Evolutionary conservation across 2,888 invertebrate species (phyloP), one percentile per base, ranked within the genome.

Genomic region (Eremobia ochroleuca): DNA sequence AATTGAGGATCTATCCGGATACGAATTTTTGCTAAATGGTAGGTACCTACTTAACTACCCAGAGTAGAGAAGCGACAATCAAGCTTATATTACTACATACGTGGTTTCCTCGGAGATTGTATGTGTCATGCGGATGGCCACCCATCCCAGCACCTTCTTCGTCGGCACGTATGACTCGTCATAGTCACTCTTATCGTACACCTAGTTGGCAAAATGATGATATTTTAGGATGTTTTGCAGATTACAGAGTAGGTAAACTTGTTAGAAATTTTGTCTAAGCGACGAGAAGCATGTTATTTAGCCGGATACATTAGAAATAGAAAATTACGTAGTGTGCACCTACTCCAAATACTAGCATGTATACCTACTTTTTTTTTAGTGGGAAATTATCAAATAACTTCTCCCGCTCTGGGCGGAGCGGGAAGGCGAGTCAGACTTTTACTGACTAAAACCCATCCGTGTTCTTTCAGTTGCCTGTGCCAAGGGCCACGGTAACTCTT

Each of bases 101-200:
- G 88, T 85, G 62, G 75, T 81, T 46, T 65, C 21, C 25, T 83
- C 76, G 6, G 89, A 75, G 34, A 90, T 88, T 8, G 74, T 79
- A 43, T 85, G 83, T 1, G 87, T 86, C 76, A 92, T 85, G 8
- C 88, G 86, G 11, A 92, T 82, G 25, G 88, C 85, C 6, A 86
- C 79, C 66, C 84, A 78, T 49, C 79, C 80, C 5, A 91, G 77
- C 5, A 91, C 79, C 15, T 77, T 82, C 76, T 80, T 87, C 2
- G 87, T 74, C 4, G 82, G 72, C 8, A 43, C 49, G 52, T 85
- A 92, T 15, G 92, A 87, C 9, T 85, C 82, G 15, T 91, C 91
- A 76, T 90, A 92, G 34, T 90, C 88, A 2, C 37, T 76, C n/a
- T 37, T 70, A 0, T n/a, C 31, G 55, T 79, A 88, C 4, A 82